Evolutionary conservation across 2,113 vertebrate genomes (phyloP).

Genomic region (Campylomormyrus tamandua): DNA sequence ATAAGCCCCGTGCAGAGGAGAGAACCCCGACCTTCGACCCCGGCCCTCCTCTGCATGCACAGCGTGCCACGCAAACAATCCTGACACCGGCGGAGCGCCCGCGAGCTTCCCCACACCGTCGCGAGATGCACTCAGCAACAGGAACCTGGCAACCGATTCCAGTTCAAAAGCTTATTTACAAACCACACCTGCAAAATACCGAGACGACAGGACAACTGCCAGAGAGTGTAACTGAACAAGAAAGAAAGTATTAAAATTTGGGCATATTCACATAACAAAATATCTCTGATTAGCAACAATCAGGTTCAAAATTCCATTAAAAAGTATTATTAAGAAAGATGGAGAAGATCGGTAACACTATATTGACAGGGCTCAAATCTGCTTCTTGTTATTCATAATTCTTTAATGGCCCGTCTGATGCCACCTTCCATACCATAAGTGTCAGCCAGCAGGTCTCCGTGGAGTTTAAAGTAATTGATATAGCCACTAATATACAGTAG

Average conservation of each 20-base stretch:
- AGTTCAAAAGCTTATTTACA: background rate
- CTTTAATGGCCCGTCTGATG: background rate
- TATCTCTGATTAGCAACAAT: background rate
- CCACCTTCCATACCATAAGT: background rate
- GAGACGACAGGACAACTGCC: background rate
- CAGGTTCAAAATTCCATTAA: background rate
- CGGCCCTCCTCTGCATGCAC: constrained; percentile 24
- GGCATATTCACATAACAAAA: background rate
- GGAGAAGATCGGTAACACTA: background rate
- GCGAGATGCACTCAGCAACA: background rate
- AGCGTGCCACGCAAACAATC: constrained; percentile 23
- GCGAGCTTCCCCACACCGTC: background rate
- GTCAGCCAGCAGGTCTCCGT: background rate
- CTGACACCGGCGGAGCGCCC: background rate
- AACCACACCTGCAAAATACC: background rate
- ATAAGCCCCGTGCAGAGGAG: constrained; percentile 25
- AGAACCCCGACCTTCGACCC: constrained; percentile 6
- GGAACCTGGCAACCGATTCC: background rate
- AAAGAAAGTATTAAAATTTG: background rate
- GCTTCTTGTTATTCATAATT: background rate
- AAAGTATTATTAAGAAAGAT: background rate
- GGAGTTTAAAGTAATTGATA: background rate
- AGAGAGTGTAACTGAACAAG: background rate
- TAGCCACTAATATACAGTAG: background rate
- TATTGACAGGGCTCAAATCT: background rate